Evolutionary conservation across 2,113 vertebrate genomes (phyloP).

Genomic region (Erinaceus europaeus): DNA sequence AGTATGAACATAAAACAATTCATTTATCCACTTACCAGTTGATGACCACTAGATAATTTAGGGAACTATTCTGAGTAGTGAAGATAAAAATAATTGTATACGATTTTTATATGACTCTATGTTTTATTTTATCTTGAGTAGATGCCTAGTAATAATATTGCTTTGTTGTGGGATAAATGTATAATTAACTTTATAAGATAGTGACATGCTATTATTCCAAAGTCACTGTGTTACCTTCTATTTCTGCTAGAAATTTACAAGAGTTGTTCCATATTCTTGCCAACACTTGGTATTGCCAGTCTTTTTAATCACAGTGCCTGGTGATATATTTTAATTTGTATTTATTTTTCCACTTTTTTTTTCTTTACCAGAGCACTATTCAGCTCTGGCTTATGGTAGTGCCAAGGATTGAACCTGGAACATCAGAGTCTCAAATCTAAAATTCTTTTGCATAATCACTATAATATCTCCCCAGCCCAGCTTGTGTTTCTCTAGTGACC

Average conservation of each 20-base stretch:
- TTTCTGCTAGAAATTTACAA: neutral
- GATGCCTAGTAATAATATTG: neutral
- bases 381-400: too few species aligned
- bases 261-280: neutral
- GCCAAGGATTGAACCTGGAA: too few species aligned
- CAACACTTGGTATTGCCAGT: neutral
- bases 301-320: conserved; percentile 1
- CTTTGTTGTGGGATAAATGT: neutral
- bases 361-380: too few species aligned
- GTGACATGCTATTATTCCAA: neutral
- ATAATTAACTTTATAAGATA: conserved; percentile 31
- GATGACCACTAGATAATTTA: neutral
- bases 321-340: neutral
- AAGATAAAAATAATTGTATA: neutral
- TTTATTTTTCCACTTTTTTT: too few species aligned
- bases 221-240: neutral
- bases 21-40: neutral
- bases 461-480: too few species aligned
- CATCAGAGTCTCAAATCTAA: too few species aligned
- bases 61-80: neutral
- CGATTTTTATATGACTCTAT: neutral
- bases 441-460: too few species aligned
- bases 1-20: neutral
- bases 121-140: neutral
- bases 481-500: neutral